These are phyloP conservation scores for Onychomys arenicola DNA, from an alignment of 2,797 vertebrate species.

Conservation along the genomic window DNA sequence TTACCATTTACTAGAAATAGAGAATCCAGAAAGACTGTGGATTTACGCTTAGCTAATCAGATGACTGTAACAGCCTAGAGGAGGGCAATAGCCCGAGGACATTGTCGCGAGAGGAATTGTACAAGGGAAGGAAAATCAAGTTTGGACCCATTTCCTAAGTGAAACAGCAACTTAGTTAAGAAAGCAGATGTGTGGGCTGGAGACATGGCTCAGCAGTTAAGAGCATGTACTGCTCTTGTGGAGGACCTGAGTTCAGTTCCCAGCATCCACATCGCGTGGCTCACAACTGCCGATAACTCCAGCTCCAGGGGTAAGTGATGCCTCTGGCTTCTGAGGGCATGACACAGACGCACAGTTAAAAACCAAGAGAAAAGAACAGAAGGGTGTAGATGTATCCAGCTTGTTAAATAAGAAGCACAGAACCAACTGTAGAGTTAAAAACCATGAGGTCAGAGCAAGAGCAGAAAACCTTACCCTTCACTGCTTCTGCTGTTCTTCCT, in stretches of 20 bases:
- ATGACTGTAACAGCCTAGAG: background rate
- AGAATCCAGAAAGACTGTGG: background rate
- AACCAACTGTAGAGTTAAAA: too few relatives aligned
- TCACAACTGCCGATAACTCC: background rate
- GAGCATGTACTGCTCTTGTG: background rate
- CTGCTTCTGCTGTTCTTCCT: too few relatives aligned
- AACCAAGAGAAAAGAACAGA: too few relatives aligned
- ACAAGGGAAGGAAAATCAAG: background rate
- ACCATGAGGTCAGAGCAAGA: too few relatives aligned
- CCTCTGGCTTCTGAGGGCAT: background rate
- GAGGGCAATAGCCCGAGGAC: background rate
- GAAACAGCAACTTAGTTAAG: background rate
- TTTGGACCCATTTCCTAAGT: background rate
- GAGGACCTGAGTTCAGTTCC: background rate
- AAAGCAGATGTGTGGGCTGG: background rate
- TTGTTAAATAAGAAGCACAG: too few relatives aligned
- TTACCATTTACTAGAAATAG: background rate
- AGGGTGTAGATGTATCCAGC: too few relatives aligned
- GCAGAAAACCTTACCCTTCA: too few relatives aligned
- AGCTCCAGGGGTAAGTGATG: background rate
- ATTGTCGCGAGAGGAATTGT: background rate
- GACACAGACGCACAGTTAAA: background rate
- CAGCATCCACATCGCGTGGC: background rate
- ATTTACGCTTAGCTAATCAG: slow-evolving; percentile 9
- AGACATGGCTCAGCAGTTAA: background rate